Conservation (phyloP, 1,140 invertebrate species). For the Gyrodactylus salaris region DNA sequence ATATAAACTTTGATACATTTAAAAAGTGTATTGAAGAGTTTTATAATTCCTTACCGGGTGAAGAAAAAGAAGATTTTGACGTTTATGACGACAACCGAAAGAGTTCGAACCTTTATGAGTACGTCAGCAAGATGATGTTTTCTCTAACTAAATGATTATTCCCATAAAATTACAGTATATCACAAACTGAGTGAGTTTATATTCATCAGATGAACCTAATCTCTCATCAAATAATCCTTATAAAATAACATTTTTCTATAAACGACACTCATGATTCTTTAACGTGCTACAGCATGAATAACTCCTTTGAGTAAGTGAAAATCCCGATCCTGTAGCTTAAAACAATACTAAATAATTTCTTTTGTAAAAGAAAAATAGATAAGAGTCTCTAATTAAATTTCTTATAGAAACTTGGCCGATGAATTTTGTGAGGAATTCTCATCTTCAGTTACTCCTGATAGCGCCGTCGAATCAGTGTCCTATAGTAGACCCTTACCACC, state of each 20-base stretch:
- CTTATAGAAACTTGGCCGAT: background rate
- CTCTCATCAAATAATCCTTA: no score
- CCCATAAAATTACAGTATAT: background rate
- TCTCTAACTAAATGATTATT: background rate
- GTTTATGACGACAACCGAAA: background rate
- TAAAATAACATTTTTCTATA: no score
- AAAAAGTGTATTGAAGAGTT: background rate
- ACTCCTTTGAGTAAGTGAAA: no score
- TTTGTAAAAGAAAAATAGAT: no score
- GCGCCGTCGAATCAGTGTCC: background rate
- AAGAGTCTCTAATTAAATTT: no score
- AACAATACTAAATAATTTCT: no score
- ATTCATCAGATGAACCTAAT: no score
- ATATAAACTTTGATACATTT: background rate
- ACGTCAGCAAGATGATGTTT: background rate
- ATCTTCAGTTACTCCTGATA: background rate
- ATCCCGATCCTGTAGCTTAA: no score
- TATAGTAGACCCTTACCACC: background rate
- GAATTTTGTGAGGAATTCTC: background rate
- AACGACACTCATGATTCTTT: no score
- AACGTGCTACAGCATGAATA: no score
- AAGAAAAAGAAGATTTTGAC: background rate
- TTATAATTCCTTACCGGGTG: background rate
- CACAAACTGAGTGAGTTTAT: background rate
- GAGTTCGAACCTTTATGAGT: background rate